These are phyloP conservation scores for Aradophagus sp. DNA, from an alignment of 1,140 invertebrate genomes.

Conservation along the genomic window DNA sequence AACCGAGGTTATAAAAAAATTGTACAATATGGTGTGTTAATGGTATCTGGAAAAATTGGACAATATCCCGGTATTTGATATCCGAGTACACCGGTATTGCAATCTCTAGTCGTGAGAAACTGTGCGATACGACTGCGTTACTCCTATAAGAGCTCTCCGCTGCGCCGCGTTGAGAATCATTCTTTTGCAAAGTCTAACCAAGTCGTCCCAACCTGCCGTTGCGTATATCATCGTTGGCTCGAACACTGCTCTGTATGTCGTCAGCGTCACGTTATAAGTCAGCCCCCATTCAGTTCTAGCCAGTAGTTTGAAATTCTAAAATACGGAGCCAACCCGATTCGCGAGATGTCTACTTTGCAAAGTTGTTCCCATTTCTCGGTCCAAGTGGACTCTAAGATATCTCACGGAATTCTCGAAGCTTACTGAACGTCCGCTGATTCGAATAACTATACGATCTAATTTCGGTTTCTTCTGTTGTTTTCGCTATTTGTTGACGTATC, in stretches of 20 bases:
- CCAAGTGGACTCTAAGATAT: conserved; percentile 30
- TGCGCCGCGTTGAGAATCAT: not conserved
- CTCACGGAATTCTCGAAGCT: conserved; percentile 26
- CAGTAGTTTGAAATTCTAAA: not conserved
- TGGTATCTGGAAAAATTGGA: too few relatives aligned
- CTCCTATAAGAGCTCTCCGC: conserved; percentile 1
- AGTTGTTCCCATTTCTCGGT: not conserved
- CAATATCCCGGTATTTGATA: too few relatives aligned
- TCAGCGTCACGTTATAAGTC: not conserved
- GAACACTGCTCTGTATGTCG: conserved; percentile 10
- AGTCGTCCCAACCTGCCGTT: conserved; percentile 19
- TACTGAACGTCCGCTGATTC: conserved; percentile 6
- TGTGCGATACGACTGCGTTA: too few relatives aligned
- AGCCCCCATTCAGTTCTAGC: conserved; percentile 24
- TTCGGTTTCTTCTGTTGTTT: not conserved
- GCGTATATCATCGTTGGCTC: conserved; percentile 10
- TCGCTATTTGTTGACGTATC: not conserved
- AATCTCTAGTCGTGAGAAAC: too few relatives aligned
- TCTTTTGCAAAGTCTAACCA: not conserved
- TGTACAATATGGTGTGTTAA: too few relatives aligned
- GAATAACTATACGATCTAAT: conserved; percentile 8
- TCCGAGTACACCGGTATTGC: too few relatives aligned
- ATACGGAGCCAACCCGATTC: conserved; percentile 5
- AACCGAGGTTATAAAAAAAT: too few relatives aligned
- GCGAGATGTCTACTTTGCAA: conserved; percentile 3